These are phyloP conservation scores for Sander vitreus DNA, from an alignment of 2,113 vertebrate genomes.

Conservation along the genomic window DNA sequence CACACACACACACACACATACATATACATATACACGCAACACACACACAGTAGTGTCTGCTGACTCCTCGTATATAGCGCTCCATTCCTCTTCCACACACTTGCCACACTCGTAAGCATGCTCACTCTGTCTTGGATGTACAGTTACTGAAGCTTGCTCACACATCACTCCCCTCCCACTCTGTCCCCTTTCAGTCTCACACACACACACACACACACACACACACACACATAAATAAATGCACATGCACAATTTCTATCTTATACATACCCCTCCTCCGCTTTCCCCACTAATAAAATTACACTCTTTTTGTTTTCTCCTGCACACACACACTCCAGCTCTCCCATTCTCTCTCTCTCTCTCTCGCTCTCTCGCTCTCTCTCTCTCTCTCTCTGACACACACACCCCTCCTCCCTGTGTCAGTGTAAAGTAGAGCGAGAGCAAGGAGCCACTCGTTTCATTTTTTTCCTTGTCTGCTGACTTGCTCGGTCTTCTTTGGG, in stretches of 20 bases:
- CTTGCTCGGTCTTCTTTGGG: slow-evolving; percentile 49
- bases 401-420: slow-evolving; percentile 68
- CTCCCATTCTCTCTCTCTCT: slow-evolving; percentile 4
- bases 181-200: slow-evolving; percentile 8
- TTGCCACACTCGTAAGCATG: slow-evolving; percentile 15
- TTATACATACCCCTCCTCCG: slow-evolving; percentile 38
- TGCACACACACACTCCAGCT: slow-evolving; percentile 37
- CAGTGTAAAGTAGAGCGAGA: slow-evolving; percentile 77
- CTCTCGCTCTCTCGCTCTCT: slow-evolving; percentile 15
- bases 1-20: slow-evolving; percentile 37
- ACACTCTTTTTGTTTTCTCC: slow-evolving; percentile 52
- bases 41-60: slow-evolving; percentile 32
- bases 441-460: slow-evolving; percentile 67
- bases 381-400: slow-evolving; percentile 35
- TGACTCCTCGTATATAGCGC: slow-evolving; percentile 30
- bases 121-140: slow-evolving; percentile 2
- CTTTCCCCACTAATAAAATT: slow-evolving; percentile 38
- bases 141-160: background rate
- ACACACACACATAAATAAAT: background rate
- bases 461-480: slow-evolving; percentile 64
- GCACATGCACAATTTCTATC: slow-evolving; percentile 19
- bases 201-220: background rate
- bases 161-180: slow-evolving; percentile 27
- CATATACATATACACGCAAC: slow-evolving; percentile 39
- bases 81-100: slow-evolving; percentile 43